These are phyloP conservation scores for Parambassis ranga DNA, from an alignment of 2,797 vertebrate genomes.

Conservation along the genomic window DNA sequence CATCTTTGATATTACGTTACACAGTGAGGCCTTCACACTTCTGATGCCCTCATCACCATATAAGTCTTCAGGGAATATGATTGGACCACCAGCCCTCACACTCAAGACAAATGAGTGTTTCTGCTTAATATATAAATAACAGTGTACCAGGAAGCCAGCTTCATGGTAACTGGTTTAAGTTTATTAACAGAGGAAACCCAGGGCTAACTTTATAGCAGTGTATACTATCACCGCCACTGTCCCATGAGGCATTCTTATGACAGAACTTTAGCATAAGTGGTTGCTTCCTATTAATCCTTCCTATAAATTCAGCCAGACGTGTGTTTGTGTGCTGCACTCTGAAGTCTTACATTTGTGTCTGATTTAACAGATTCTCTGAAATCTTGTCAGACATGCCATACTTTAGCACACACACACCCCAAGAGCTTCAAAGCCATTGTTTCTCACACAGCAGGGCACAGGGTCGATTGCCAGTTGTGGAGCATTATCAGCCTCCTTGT, in stretches of 20 bases:
- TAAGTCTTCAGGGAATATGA: too few species aligned
- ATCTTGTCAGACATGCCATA: conserved; percentile 37
- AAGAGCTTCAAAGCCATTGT: conserved; percentile 50
- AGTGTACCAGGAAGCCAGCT: neutral
- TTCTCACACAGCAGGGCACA: conserved; percentile 66
- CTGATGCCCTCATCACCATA: too few species aligned
- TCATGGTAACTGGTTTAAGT: neutral
- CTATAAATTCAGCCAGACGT: too few species aligned
- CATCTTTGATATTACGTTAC: neutral
- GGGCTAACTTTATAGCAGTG: neutral
- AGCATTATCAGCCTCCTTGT: conserved; percentile 63
- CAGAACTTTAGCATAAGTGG: too few species aligned
- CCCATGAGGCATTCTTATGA: neutral
- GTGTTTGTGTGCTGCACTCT: neutral
- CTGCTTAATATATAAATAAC: neutral
- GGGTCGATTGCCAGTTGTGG: conserved; percentile 74
- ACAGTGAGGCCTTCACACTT: neutral
- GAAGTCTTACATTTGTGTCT: conserved; percentile 24
- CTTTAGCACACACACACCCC: neutral
- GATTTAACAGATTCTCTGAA: conserved; percentile 52
- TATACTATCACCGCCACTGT: neutral
- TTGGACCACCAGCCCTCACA: neutral
- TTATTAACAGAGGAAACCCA: neutral
- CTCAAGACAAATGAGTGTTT: neutral
- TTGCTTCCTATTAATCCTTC: too few species aligned